These are phyloP conservation scores for Latheticus oryzae DNA, from an alignment of 2,888 invertebrate genomes.

Conservation along the genomic window DNA sequence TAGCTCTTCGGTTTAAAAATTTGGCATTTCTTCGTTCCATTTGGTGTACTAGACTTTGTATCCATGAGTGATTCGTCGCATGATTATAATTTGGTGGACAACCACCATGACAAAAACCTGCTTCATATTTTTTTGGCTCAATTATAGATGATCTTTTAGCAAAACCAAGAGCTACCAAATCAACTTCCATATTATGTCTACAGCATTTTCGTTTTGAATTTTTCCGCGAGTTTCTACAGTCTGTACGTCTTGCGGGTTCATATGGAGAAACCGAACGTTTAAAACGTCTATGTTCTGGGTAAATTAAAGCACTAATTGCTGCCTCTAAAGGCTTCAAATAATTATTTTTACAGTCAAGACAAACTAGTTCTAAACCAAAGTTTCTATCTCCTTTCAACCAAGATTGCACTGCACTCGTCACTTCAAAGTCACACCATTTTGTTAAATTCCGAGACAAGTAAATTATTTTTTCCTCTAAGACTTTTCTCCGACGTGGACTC, in stretches of 20 bases:
- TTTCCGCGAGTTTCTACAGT: constrained; percentile 63
- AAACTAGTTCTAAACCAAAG: constrained; percentile 69
- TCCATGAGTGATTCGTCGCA: constrained; percentile 77
- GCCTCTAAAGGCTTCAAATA: constrained; percentile 62
- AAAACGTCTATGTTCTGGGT: constrained; percentile 54
- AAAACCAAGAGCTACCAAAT: constrained; percentile 72
- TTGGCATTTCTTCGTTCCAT: constrained; percentile 67
- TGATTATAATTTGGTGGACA: constrained; percentile 77
- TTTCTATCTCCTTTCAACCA: constrained; percentile 68
- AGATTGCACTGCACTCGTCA: constrained; percentile 67
- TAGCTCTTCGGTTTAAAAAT: constrained; percentile 58
- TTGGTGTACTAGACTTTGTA: constrained; percentile 76
- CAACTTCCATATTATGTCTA: constrained; percentile 74
- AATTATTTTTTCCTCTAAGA: constrained; percentile 62
- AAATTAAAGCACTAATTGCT: constrained; percentile 59
- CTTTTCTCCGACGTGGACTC: constrained; percentile 61
- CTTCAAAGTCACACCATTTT: constrained; percentile 73
- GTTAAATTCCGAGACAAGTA: constrained; percentile 61
- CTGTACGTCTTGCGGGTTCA: constrained; percentile 66
- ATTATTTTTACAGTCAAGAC: constrained; percentile 65
- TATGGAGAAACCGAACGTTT: constrained; percentile 53
- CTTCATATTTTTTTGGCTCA: constrained; percentile 77
- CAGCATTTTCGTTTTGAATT: constrained; percentile 72
- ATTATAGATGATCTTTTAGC: constrained; percentile 70
- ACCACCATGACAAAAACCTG: constrained; percentile 77